Percentiles rank a stretch among this genome's conserved stretches.
phyloP scores from a whole-genome alignment of 2,888 invertebrate species.

The Cheilosia pagana region DNA sequence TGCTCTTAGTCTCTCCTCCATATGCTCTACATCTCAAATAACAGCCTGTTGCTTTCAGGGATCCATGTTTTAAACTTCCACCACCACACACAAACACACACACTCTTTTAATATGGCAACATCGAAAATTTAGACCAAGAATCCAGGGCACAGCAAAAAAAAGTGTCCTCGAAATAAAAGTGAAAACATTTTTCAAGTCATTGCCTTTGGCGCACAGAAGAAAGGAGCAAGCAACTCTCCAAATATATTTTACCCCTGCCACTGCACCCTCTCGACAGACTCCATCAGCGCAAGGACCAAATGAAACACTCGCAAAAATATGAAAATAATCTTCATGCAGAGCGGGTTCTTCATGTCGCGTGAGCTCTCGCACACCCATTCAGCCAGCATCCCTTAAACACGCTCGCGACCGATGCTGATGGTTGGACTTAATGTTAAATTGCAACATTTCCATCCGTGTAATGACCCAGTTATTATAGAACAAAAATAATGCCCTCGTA shows the following conservation, averaged over 20 bases:
- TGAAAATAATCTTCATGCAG: constrained; percentile 50
- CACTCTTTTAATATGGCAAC: not conserved
- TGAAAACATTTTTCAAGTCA: constrained; percentile 66
- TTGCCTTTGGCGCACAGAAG: constrained; percentile 42
- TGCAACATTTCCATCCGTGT: constrained; percentile 71
- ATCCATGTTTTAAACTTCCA: not conserved
- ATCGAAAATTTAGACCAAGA: constrained; percentile 13
- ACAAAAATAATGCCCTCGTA: constrained; percentile 70
- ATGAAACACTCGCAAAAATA: constrained; percentile 35
- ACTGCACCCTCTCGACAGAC: too few relatives aligned
- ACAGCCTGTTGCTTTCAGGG: constrained; percentile 40
- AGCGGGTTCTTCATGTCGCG: constrained; percentile 29
- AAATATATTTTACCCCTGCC: constrained; percentile 18
- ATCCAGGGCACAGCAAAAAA: constrained; percentile 19
- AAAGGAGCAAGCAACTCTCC: constrained; percentile 25
- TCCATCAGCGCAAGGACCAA: constrained; percentile 16
- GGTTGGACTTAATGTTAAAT: constrained; percentile 71
- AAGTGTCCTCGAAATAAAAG: constrained; percentile 57
- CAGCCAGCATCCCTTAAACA: constrained; percentile 20
- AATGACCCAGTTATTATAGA: constrained; percentile 74
- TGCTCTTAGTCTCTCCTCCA: not conserved
- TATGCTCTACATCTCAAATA: not conserved
- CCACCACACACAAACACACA: not conserved
- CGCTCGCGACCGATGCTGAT: constrained; percentile 18
- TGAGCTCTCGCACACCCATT: constrained; percentile 38